These are phyloP conservation scores for Scomber japonicus DNA, from an alignment of 2,113 vertebrate species.

Conservation along the genomic window DNA sequence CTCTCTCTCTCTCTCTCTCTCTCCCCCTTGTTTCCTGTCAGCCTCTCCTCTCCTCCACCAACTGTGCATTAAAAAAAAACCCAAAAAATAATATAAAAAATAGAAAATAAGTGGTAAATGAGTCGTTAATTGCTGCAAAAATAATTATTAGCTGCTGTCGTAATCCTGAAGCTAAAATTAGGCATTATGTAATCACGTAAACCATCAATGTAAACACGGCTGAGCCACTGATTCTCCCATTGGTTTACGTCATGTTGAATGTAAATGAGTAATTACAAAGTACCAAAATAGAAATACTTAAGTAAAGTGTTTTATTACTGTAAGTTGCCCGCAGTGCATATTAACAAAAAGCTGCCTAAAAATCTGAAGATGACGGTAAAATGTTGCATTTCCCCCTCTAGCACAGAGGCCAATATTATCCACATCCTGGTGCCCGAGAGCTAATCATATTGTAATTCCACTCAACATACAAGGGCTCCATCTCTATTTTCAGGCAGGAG, in stretches of 20 bases:
- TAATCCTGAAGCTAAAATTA: neutral
- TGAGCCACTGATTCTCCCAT: neutral
- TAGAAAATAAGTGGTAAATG: too few relatives aligned
- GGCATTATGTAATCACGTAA: too few relatives aligned
- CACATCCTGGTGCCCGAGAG: conserved; percentile 38
- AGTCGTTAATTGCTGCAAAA: too few relatives aligned
- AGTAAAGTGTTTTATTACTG: neutral
- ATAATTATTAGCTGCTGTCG: too few relatives aligned
- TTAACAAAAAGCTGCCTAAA: neutral
- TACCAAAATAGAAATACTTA: neutral
- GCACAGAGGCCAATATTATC: conserved; percentile 36
- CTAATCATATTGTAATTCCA: conserved; percentile 58
- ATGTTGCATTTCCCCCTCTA: conserved; percentile 24
- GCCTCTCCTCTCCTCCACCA: too few relatives aligned
- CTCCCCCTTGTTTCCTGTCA: too few relatives aligned
- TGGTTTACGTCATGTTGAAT: too few relatives aligned
- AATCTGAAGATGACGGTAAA: conserved; percentile 21
- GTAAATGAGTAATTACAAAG: neutral
- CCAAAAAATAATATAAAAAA: too few relatives aligned
- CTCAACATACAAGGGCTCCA: conserved; percentile 41
- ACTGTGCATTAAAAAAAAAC: too few relatives aligned
- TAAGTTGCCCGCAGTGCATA: too few relatives aligned
- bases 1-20: too few relatives aligned
- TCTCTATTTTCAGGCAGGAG: conserved; percentile 62
- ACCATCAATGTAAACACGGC: neutral